Evolutionary conservation across 2,113 vertebrate species (phyloP).

Genomic region (Haliaeetus leucogaster): DNA sequence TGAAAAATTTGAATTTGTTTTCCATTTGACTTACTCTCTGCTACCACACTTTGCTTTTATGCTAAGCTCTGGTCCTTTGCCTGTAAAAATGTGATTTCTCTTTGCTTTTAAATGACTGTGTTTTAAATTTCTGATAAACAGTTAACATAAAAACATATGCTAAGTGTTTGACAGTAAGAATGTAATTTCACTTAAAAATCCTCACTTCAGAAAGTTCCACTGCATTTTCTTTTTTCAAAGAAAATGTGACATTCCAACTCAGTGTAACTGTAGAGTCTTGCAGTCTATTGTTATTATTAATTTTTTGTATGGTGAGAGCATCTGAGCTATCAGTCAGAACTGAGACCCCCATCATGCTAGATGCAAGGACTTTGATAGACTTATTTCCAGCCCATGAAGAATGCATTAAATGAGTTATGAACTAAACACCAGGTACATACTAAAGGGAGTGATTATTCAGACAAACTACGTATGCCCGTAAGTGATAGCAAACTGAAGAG

Average conservation of each 20-base stretch:
- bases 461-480: accelerated
- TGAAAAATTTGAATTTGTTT: background rate
- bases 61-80: background rate
- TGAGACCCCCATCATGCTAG: background rate
- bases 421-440: background rate
- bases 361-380: background rate
- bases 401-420: background rate
- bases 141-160: background rate
- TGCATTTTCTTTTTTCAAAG: background rate
- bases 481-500: background rate
- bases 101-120: background rate
- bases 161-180: background rate
- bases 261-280: background rate
- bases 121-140: background rate
- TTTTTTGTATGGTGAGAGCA: background rate
- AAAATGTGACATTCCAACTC: background rate
- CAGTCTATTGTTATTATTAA: background rate
- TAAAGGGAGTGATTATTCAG: background rate
- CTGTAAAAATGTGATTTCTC: background rate
- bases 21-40: background rate
- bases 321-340: background rate
- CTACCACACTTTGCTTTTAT: background rate
- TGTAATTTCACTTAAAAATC: background rate
- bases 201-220: background rate
- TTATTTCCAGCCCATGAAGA: background rate